These are phyloP conservation scores for Liopterus haemorrhoidalis DNA, from an alignment of 2,888 invertebrate genomes.

Conservation along the genomic window DNA sequence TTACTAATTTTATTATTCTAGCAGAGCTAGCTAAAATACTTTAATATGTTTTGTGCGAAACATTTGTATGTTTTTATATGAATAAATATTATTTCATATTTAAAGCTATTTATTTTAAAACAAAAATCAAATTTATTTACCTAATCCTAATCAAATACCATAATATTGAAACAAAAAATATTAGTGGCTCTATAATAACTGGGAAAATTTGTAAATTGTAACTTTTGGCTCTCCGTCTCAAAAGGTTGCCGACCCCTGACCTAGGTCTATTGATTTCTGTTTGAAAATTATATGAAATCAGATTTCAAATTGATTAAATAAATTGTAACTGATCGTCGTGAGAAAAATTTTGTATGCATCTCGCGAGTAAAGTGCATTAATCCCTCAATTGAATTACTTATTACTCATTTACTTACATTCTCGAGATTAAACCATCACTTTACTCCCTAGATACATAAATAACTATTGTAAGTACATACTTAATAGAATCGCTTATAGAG, in stretches of 20 bases:
- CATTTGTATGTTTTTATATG: slow-evolving; percentile 10
- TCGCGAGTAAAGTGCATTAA: too few relatives aligned
- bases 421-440: too few relatives aligned
- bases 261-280: too few relatives aligned
- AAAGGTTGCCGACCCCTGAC: too few relatives aligned
- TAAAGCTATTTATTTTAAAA: slow-evolving; percentile 8
- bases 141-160: too few relatives aligned
- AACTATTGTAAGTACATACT: too few relatives aligned
- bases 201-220: slow-evolving; percentile 7
- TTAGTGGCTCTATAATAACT: background rate
- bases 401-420: too few relatives aligned
- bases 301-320: background rate
- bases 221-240: slow-evolving; percentile 13
- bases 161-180: background rate
- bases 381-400: too few relatives aligned
- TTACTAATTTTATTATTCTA: slow-evolving; percentile 1
- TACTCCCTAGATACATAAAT: too few relatives aligned
- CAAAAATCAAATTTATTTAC: slow-evolving; percentile 8
- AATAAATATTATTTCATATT: slow-evolving; percentile 10
- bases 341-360: too few relatives aligned
- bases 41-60: background rate
- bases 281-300: background rate
- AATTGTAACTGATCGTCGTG: too few relatives aligned
- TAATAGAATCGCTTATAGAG: too few relatives aligned
- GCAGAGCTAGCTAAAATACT: slow-evolving; percentile 1